These are phyloP conservation scores for Centropus bengalensis DNA, from an alignment of 2,113 vertebrate species.

Conservation along the genomic window DNA sequence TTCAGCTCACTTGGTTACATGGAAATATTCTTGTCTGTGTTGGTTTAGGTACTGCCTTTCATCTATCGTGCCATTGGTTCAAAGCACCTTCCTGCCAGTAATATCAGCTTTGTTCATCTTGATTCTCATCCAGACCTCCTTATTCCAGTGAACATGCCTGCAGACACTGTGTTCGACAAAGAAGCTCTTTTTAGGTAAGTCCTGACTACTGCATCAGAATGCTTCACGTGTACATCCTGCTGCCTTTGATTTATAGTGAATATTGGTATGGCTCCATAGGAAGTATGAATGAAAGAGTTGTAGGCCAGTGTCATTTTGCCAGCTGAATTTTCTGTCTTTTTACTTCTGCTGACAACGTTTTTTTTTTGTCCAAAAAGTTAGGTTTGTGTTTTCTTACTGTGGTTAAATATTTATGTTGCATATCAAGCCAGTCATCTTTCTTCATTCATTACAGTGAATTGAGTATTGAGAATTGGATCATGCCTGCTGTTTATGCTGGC, in stretches of 20 bases:
- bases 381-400: background rate
- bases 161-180: slow-evolving; percentile 93
- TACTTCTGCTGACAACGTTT: background rate
- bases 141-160: slow-evolving; percentile 94
- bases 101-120: slow-evolving; percentile 90
- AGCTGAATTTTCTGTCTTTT: background rate
- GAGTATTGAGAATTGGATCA: slow-evolving; percentile 99
- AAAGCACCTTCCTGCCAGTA: slow-evolving; percentile 86
- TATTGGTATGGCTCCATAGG: background rate
- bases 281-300: background rate
- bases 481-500: slow-evolving; percentile 96
- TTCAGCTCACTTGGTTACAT: background rate
- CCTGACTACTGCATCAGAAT: background rate
- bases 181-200: slow-evolving; percentile 89
- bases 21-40: background rate
- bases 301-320: background rate
- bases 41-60: slow-evolving; percentile 86
- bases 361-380: background rate
- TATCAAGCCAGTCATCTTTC: background rate
- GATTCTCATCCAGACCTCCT: slow-evolving; percentile 99
- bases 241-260: background rate
- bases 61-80: slow-evolving; percentile 96
- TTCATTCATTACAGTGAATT: slow-evolving; percentile 81
- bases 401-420: background rate
- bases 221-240: background rate